Conservation (phyloP, 2,888 invertebrate genomes). For the Watsonalla binaria region DNA sequence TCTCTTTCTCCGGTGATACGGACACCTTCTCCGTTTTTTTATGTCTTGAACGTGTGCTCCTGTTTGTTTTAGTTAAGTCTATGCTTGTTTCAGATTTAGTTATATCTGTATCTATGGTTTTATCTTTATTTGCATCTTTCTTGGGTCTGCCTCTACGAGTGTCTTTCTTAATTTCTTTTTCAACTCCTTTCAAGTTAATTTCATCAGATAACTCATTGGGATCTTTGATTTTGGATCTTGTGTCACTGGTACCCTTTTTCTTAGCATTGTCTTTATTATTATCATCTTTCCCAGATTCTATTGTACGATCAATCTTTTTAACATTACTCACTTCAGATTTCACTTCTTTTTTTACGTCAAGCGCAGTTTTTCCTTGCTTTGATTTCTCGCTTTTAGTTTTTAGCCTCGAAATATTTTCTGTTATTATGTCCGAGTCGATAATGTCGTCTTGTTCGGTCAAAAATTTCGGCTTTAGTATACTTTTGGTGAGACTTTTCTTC, state of each 20-base stretch:
- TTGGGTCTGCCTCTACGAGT: not conserved
- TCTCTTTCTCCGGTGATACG: constrained; percentile 11
- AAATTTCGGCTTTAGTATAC: constrained; percentile 42
- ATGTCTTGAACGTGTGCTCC: constrained; percentile 4
- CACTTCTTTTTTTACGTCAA: constrained; percentile 8
- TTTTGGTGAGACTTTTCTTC: constrained; percentile 24
- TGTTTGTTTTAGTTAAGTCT: constrained; percentile 13
- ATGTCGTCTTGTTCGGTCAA: constrained; percentile 46
- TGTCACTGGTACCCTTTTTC: not conserved
- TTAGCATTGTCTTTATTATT: not conserved
- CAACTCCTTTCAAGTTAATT: not conserved
- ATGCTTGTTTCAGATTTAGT: not conserved
- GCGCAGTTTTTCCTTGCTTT: constrained; percentile 26
- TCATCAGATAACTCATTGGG: not conserved
- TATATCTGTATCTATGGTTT: not conserved
- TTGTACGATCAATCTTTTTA: constrained; percentile 7
- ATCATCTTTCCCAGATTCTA: not conserved
- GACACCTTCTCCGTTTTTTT: constrained; percentile 7
- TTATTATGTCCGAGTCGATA: constrained; percentile 50
- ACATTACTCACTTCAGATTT: constrained; percentile 6
- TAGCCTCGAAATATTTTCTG: constrained; percentile 50
- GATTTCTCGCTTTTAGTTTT: constrained; percentile 37
- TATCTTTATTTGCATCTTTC: not conserved
- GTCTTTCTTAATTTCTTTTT: not conserved
- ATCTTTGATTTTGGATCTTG: not conserved